These are phyloP conservation scores for Arothron firmamentum DNA, from an alignment of 2,113 vertebrate species.

Conservation along the genomic window DNA sequence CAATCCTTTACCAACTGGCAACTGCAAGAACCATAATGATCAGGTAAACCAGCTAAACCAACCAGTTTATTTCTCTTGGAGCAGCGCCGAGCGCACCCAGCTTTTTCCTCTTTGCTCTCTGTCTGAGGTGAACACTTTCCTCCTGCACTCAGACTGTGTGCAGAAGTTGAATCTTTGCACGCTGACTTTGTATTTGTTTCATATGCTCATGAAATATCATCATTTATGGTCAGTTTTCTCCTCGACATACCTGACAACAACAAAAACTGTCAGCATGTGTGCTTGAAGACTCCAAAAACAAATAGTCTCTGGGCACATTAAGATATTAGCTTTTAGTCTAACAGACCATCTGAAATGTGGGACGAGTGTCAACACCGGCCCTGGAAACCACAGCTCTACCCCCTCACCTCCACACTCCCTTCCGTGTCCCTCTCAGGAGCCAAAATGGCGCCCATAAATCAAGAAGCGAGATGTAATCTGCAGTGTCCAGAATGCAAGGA, in stretches of 20 bases:
- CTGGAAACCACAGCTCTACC: constrained; percentile 78
- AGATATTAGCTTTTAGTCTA: constrained; percentile 28
- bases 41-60: no score
- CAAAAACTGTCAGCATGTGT: constrained; percentile 33
- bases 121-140: constrained; percentile 21
- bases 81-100: neutral
- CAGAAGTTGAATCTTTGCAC: constrained; percentile 12
- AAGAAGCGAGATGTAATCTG: constrained; percentile 95
- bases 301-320: constrained; percentile 8
- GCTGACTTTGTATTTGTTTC: constrained; percentile 24
- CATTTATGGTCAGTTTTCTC: constrained; percentile 18
- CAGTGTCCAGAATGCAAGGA: constrained; percentile 89
- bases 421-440: constrained; percentile 72
- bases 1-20: no score
- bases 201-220: constrained; percentile 27
- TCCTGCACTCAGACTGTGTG: no score
- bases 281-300: constrained; percentile 43
- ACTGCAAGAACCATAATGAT: neutral
- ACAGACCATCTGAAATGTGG: constrained; percentile 60
- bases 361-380: constrained; percentile 81
- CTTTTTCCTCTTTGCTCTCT: neutral
- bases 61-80: no score
- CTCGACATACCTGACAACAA: constrained; percentile 9
- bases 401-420: constrained; percentile 74
- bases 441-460: constrained; percentile 88